These are phyloP conservation scores for Protomyctophum bolini DNA, from an alignment of 2,113 vertebrate genomes.

Conservation along the genomic window DNA sequence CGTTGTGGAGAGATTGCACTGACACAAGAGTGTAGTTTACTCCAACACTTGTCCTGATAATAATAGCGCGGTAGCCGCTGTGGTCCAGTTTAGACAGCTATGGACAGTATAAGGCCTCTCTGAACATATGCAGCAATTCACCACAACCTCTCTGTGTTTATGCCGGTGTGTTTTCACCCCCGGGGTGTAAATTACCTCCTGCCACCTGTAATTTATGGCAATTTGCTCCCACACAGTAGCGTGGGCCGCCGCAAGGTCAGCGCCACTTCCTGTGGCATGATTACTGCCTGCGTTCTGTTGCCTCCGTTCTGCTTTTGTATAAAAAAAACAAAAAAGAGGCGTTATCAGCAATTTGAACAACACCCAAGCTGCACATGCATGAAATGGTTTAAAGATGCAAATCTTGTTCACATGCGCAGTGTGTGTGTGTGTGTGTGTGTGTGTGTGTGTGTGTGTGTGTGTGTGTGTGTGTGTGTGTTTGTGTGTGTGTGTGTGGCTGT, in stretches of 20 bases:
- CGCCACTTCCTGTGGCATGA: neutral
- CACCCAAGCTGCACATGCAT: neutral
- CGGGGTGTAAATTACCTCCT: constrained; percentile 30
- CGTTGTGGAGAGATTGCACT: neutral
- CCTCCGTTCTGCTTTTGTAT: too few relatives aligned
- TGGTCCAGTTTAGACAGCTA: neutral
- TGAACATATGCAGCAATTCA: constrained; percentile 17
- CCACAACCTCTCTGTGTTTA: constrained; percentile 16
- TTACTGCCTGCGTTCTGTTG: neutral
- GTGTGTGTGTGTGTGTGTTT: too few relatives aligned
- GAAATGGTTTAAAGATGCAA: too few relatives aligned
- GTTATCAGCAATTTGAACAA: constrained; percentile 8
- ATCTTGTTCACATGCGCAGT: too few relatives aligned
- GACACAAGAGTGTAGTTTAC: neutral
- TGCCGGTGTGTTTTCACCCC: constrained; percentile 4
- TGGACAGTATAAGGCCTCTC: constrained; percentile 14
- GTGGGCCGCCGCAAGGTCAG: constrained; percentile 8
- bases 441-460: too few relatives aligned
- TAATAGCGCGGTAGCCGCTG: neutral
- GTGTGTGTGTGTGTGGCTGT: too few relatives aligned
- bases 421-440: too few relatives aligned
- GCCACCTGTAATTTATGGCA: constrained; percentile 44
- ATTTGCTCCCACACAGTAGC: neutral
- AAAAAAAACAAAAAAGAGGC: too few relatives aligned
- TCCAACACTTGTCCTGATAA: neutral